Base-by-base conservation (phyloP, 2,888 invertebrate species). In the Eurytoma adleriae region DNA sequence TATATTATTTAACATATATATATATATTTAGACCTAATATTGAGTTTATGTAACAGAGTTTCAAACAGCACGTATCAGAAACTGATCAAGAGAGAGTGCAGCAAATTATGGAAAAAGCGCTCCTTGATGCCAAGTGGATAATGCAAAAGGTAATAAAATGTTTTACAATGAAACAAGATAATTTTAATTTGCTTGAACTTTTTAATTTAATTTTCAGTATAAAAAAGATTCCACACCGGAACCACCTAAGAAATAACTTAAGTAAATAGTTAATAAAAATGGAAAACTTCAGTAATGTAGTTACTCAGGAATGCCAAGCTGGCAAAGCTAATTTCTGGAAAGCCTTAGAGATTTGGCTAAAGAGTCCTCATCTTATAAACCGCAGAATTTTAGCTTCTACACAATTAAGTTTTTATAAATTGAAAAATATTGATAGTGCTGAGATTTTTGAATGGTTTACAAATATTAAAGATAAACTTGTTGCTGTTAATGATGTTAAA, bases 111-210 rank as follows among this genome's bases (percentile, higher is more conserved):
- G 88, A 92, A 56, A 94, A 95, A 90, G 95, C 96, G 83, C 88
- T 95, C 82, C 92, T 94, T 85, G 96, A 96, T 91, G 94, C 95
- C 82, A 93, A 95, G 86, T 96, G 96, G 96, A 92, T 96, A 86
- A 86, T 96, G 79, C 93, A 95, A 88, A 96, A 96, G 93, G 96
- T 95, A 91, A 48, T 27, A 70, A 59, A 52, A 54, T 64, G 64
- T 61, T 52, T 14, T n/a, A 52, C 1, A 20, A 3, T 50, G 12
- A 50, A 61, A 14, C 48, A 50, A 76, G 57, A 50, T 3, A 3
- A 50, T n/a, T 5, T 64, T 40, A 50, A 12, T 24, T 54, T 62
- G 48, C 20, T 16, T 77, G 48, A 57, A 76, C 69, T 61, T 77
- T 71, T 13, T 57, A 62, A 69, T 48, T 20, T 78, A 82, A 61